Evolutionary conservation across 2,113 vertebrate genomes (phyloP).

Genomic region (Ctenomys sociabilis): DNA sequence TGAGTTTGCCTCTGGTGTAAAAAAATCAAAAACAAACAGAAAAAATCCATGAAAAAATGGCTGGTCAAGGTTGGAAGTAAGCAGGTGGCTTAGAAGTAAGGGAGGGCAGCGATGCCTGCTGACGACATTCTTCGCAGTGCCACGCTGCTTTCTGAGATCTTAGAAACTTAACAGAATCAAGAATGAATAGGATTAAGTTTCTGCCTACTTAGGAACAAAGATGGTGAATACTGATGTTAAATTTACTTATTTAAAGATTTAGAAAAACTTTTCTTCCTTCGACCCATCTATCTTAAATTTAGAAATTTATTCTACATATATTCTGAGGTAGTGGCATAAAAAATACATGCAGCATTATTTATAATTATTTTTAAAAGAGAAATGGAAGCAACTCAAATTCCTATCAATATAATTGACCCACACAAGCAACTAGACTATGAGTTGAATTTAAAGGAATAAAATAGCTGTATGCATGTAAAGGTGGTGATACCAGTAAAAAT

Average conservation of each 20-base stretch:
- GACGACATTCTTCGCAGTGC: neutral
- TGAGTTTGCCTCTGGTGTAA: neutral
- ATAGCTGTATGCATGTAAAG: neutral
- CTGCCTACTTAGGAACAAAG: neutral
- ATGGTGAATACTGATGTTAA: neutral
- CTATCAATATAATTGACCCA: neutral
- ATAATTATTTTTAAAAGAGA: neutral
- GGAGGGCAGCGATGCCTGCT: neutral
- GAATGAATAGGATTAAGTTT: neutral
- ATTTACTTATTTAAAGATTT: slow-evolving; percentile 39
- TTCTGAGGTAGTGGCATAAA: neutral
- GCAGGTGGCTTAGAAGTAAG: neutral
- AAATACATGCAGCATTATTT: neutral
- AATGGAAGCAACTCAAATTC: neutral
- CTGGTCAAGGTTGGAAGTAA: neutral
- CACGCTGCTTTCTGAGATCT: neutral
- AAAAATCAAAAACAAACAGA: neutral
- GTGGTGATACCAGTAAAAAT: neutral
- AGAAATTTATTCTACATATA: neutral
- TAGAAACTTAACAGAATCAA: neutral
- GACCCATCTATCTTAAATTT: neutral
- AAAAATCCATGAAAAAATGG: neutral
- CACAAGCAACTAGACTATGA: neutral
- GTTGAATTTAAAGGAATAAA: neutral
- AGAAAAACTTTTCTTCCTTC: neutral